A percentile compares a stretch with the other conserved stretches of the same genome.
These are phyloP conservation scores for Oryzias melastigma DNA, from an alignment of 2,113 vertebrate genomes.

Conservation along the genomic window DNA sequence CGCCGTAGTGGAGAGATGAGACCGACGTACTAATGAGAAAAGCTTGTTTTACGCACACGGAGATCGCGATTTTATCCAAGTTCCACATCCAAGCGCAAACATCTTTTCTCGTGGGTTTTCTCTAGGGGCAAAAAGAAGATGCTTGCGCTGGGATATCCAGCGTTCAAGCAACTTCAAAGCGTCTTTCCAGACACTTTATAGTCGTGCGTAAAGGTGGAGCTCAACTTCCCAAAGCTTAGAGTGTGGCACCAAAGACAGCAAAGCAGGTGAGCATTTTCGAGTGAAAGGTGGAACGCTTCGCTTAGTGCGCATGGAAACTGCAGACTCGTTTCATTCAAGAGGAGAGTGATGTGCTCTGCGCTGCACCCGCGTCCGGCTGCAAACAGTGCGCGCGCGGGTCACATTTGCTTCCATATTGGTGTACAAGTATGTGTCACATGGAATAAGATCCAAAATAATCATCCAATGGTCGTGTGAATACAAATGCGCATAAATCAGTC, in stretches of 20 bases:
- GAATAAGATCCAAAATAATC: neutral
- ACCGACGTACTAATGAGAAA: constrained; percentile 26
- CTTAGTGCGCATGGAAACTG: constrained; percentile 10
- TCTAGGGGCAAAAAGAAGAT: constrained; percentile 1
- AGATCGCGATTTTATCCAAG: neutral
- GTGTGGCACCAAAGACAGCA: neutral
- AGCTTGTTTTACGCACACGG: constrained; percentile 25
- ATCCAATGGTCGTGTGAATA: too few species aligned
- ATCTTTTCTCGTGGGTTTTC: constrained; percentile 2
- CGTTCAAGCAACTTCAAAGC: constrained; percentile 29
- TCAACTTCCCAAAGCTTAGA: neutral
- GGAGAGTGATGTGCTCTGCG: constrained; percentile 17
- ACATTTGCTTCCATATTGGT: neutral
- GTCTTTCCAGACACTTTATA: constrained; percentile 7
- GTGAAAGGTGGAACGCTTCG: constrained; percentile 3
- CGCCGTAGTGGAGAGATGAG: constrained; percentile 63
- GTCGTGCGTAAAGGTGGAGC: neutral
- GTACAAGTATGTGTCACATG: neutral
- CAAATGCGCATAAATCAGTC: too few species aligned
- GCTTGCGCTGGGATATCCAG: constrained; percentile 5
- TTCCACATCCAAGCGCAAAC: constrained; percentile 10
- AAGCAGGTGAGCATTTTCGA: neutral
- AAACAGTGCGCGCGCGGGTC: constrained; percentile 4
- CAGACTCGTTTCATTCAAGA: constrained; percentile 13
- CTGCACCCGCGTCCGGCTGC: constrained; percentile 16